Conservation (phyloP, 2,113 vertebrate species). For the Hippopotamus amphibius region DNA sequence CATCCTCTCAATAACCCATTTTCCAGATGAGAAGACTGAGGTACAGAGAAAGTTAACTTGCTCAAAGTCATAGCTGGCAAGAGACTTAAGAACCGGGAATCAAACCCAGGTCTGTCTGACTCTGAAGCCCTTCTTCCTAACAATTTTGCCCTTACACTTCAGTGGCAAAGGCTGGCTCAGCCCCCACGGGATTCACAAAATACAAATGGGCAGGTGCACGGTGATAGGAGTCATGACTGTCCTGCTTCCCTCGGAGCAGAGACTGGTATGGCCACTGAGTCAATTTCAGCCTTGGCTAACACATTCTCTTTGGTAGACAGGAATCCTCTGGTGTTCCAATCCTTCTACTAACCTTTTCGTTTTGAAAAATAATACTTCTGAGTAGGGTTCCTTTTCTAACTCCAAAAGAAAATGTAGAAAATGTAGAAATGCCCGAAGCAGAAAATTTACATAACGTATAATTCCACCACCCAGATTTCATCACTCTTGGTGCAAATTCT, state of each 20-base stretch:
- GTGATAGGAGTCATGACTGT: rapidly evolving
- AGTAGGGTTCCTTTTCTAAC: background rate
- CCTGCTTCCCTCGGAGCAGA: background rate
- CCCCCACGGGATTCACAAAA: background rate
- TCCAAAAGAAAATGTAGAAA: constrained; percentile 34
- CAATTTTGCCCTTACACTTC: background rate
- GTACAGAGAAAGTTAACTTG: background rate
- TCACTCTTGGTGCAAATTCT: background rate
- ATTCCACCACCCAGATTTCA: background rate
- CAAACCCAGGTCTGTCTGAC: background rate
- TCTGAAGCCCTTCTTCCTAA: background rate
- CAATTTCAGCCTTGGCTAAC: background rate
- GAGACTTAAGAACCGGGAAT: background rate
- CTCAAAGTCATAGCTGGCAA: background rate
- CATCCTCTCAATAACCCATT: background rate
- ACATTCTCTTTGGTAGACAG: background rate
- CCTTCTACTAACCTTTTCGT: background rate
- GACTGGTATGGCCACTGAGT: background rate
- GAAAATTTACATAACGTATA: background rate
- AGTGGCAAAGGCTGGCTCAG: background rate
- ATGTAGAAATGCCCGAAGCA: background rate
- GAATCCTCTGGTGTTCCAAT: background rate
- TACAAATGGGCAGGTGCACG: background rate
- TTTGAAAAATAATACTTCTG: background rate
- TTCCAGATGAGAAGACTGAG: constrained; percentile 27